These are phyloP conservation scores for Telmatochromis sp. DNA, from an alignment of 2,113 vertebrate genomes.

Conservation along the genomic window DNA sequence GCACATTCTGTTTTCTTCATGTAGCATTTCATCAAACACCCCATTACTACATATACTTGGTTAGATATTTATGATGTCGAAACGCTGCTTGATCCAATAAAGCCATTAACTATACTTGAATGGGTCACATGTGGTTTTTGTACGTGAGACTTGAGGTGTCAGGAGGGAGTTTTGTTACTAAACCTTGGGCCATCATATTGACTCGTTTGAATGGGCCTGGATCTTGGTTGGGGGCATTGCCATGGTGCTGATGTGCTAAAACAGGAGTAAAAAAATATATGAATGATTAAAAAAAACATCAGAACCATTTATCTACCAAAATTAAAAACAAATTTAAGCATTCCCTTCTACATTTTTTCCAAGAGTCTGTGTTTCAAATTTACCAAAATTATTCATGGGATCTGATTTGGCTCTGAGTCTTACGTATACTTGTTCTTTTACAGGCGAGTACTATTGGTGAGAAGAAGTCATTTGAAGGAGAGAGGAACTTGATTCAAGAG, in stretches of 20 bases:
- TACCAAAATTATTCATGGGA: slow-evolving; percentile 1
- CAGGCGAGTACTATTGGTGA: slow-evolving; percentile 58
- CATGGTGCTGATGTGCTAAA: slow-evolving; percentile 46
- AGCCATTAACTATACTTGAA: slow-evolving; percentile 62
- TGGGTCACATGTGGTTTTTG: slow-evolving; percentile 71
- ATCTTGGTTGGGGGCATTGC: slow-evolving; percentile 42
- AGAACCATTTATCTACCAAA: not conserved
- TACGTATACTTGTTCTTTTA: slow-evolving; percentile 68
- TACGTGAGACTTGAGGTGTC: slow-evolving; percentile 23
- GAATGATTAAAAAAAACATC: not conserved
- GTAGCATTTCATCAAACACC: slow-evolving; percentile 54
- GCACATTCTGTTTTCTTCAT: slow-evolving; percentile 37
- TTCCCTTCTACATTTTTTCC: not conserved
- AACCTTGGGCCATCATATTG: slow-evolving; percentile 24
- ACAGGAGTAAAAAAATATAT: not conserved
- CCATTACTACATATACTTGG: slow-evolving; percentile 42
- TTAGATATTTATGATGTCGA: slow-evolving; percentile 54
- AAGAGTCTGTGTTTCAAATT: not conserved
- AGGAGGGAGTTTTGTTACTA: not conserved
- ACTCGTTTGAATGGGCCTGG: slow-evolving; percentile 44
- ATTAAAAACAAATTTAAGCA: not conserved
- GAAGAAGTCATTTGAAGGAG: slow-evolving; percentile 57
- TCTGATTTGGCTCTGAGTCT: slow-evolving; percentile 52
- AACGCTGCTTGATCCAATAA: slow-evolving; percentile 67
- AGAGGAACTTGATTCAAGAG: slow-evolving; percentile 58